These are phyloP conservation scores for Xestia c-nigrum DNA, from an alignment of 2,888 invertebrate species.

Conservation along the genomic window DNA sequence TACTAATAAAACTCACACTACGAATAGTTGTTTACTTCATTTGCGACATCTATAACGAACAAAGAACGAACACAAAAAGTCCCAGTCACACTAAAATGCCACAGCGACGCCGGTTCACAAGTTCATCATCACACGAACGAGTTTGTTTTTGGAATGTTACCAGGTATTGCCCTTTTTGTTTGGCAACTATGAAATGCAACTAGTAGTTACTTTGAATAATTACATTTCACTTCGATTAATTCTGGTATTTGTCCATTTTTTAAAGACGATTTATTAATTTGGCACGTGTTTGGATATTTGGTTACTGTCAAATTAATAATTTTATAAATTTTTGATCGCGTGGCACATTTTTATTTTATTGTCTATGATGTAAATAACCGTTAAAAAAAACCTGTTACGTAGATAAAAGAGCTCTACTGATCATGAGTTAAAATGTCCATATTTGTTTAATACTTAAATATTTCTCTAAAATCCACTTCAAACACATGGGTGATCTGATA, in stretches of 20 bases:
- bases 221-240: slow-evolving; percentile 67
- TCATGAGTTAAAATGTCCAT: background rate
- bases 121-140: slow-evolving; percentile 86
- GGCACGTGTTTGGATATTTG: slow-evolving; percentile 76
- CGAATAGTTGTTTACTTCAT: slow-evolving; percentile 84
- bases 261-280: slow-evolving; percentile 58
- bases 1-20: slow-evolving; percentile 86
- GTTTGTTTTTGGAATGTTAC: slow-evolving; percentile 89
- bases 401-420: background rate
- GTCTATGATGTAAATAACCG: slow-evolving; percentile 71
- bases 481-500: background rate
- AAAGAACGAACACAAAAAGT: slow-evolving; percentile 88
- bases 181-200: slow-evolving; percentile 62
- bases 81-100: slow-evolving; percentile 86
- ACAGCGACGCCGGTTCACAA: slow-evolving; percentile 90
- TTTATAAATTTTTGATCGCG: slow-evolving; percentile 79
- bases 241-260: slow-evolving; percentile 47
- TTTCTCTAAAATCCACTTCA: background rate
- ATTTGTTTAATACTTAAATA: background rate
- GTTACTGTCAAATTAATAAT: slow-evolving; percentile 77
- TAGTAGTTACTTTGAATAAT: slow-evolving; percentile 49
- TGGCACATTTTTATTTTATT: slow-evolving; percentile 78
- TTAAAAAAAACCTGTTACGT: slow-evolving; percentile 10
- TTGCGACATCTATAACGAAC: slow-evolving; percentile 85
- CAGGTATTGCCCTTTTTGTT: slow-evolving; percentile 78